Evolutionary conservation across 2,888 invertebrate genomes (phyloP), one percentile per base, ranked within the genome.

Genomic region (Herminia tarsipennalis): DNA sequence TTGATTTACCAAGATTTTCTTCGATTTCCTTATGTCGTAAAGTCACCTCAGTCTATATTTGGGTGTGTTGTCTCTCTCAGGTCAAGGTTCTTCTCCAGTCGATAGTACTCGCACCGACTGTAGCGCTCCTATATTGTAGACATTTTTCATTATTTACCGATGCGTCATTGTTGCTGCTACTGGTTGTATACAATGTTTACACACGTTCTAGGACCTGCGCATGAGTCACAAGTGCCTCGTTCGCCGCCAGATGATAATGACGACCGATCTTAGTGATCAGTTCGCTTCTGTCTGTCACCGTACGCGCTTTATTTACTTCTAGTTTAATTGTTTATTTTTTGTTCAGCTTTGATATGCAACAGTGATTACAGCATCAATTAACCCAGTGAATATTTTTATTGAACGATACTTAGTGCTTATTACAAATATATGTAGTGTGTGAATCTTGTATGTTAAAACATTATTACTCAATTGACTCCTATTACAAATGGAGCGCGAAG

Each of bases 241-340:
- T 76, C 78, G 75, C 78, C 65, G 75, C 76, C 76, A 77, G 78
- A 78, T 86, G 84, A 85, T 85, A 81, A 68, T 78, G 71, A 66
- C 74, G 70, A 66, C 61, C 64, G 70, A 76, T 80, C 78, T 66
- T 55, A 53, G 46, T 61, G 74, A 73, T 76, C 77, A 86, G 85
- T 88, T 68, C 42, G 68, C 69, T 64, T 72, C 70, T 70, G 81
- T 71, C 77, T 61, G 62, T 64, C 61, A 62, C 47, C 51, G 68
- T 66, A 66, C 60, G 64, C 75, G 72, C 69, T 63, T 75, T 73
- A 65, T 69, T 62, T 66, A 39, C 20, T 39, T 8, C 32, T n/a
- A 34, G 34, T 40, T 57, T 54, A 49, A 52, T 41, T 47, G 41
- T 59, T 70, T 49, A 56, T 55, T 53, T 36, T 40, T 56, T 33